These are phyloP conservation scores for Pandemis heparana DNA, from an alignment of 2,888 invertebrate genomes.

Conservation along the genomic window DNA sequence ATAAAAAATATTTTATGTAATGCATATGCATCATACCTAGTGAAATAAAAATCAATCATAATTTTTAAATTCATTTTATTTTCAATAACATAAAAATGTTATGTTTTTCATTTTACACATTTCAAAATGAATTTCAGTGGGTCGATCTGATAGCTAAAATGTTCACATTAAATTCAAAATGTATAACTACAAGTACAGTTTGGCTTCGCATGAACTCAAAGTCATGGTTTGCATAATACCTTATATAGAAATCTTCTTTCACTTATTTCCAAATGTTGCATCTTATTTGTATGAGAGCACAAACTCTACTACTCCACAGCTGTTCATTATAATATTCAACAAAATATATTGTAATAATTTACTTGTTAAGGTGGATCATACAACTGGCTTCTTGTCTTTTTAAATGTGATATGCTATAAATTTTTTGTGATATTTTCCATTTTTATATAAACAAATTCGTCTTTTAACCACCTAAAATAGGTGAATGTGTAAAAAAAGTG, in stretches of 20 bases:
- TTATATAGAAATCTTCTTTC: conserved; percentile 76
- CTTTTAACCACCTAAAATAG: conserved; percentile 75
- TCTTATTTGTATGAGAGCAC: conserved; percentile 76
- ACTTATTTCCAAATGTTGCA: conserved; percentile 84
- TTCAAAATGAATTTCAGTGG: conserved; percentile 81
- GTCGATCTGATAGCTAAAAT: conserved; percentile 79
- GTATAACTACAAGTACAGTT: conserved; percentile 78
- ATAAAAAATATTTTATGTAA: neutral
- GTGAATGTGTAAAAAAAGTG: conserved; percentile 79
- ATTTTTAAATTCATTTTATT: conserved; percentile 86
- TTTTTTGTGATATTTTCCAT: conserved; percentile 79
- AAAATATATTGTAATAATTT: conserved; percentile 81
- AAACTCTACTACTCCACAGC: conserved; percentile 75
- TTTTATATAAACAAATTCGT: conserved; percentile 76
- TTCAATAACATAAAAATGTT: conserved; percentile 87
- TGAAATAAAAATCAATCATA: conserved; percentile 64
- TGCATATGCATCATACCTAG: neutral
- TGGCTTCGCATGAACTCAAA: conserved; percentile 72
- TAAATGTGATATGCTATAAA: conserved; percentile 80
- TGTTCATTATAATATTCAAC: conserved; percentile 79
- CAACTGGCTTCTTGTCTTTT: conserved; percentile 66
- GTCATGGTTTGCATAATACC: conserved; percentile 70
- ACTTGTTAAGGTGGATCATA: conserved; percentile 73
- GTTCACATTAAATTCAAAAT: conserved; percentile 75
- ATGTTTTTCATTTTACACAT: conserved; percentile 83